phyloP scores from a whole-genome alignment of 2,888 invertebrate genomes.

The Syrista parreyssii region DNA sequence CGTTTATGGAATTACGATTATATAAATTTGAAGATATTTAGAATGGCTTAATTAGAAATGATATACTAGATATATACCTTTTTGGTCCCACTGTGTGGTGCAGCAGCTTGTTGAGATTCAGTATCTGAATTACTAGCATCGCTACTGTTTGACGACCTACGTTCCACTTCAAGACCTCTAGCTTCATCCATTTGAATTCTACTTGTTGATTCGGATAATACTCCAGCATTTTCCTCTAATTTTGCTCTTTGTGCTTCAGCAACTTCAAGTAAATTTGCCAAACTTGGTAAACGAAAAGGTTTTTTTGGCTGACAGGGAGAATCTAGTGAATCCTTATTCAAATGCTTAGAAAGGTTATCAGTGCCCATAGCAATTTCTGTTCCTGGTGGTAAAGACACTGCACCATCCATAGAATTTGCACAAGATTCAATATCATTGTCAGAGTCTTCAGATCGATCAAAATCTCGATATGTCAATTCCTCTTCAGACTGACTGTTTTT shows the following conservation, averaged over 20 bases:
- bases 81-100: slow-evolving; percentile 42
- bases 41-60: not conserved
- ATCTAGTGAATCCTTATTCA: slow-evolving; percentile 30
- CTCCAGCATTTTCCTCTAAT: slow-evolving; percentile 53
- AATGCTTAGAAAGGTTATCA: not conserved
- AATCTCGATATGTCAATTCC: not conserved
- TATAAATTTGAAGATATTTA: slow-evolving; percentile 2
- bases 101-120: slow-evolving; percentile 53
- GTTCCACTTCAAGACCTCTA: slow-evolving; percentile 49
- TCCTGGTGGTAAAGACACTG: not conserved
- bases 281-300: slow-evolving; percentile 57
- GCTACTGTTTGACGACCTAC: slow-evolving; percentile 54
- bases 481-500: slow-evolving; percentile 22
- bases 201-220: slow-evolving; percentile 43
- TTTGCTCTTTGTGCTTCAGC: slow-evolving; percentile 51
- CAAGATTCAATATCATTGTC: not conserved
- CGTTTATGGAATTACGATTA: not conserved
- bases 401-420: not conserved
- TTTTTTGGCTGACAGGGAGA: slow-evolving; percentile 33
- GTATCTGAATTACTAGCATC: slow-evolving; percentile 60
- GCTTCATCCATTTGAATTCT: slow-evolving; percentile 42
- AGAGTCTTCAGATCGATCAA: not conserved
- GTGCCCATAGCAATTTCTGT: not conserved
- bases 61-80: slow-evolving; percentile 34
- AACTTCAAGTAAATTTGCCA: slow-evolving; percentile 53